Conservation (phyloP, 2,113 vertebrate species). For the Atrichornis clamosus region DNA sequence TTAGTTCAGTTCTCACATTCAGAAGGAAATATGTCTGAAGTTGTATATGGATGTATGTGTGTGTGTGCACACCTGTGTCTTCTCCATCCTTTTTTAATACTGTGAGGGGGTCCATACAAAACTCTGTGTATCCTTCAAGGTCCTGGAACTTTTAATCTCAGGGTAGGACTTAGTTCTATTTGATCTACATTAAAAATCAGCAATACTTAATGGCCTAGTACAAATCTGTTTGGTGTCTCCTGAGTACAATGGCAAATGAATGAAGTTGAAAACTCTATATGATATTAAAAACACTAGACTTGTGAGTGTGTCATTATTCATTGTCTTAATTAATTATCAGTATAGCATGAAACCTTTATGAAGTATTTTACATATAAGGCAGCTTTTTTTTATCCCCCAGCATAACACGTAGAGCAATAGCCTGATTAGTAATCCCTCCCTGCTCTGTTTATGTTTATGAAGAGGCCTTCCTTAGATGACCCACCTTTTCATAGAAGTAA, state of each 20-base stretch:
- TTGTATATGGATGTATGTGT: accelerated
- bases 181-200: neutral
- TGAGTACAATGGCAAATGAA: neutral
- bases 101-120: neutral
- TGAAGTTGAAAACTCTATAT: neutral
- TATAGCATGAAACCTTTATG: neutral
- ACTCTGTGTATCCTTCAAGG: neutral
- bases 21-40: neutral
- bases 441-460: neutral
- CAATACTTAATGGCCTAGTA: neutral
- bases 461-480: neutral
- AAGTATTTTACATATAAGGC: neutral
- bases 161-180: neutral
- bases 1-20: neutral
- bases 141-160: neutral
- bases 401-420: neutral
- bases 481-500: neutral
- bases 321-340: neutral
- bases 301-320: neutral
- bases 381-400: neutral
- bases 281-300: neutral
- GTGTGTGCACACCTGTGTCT: neutral
- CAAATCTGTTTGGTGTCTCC: neutral
- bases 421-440: neutral
- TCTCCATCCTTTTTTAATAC: neutral